These are phyloP conservation scores for Mylabris phalerata DNA, from an alignment of 1,140 invertebrate species.

Conservation along the genomic window DNA sequence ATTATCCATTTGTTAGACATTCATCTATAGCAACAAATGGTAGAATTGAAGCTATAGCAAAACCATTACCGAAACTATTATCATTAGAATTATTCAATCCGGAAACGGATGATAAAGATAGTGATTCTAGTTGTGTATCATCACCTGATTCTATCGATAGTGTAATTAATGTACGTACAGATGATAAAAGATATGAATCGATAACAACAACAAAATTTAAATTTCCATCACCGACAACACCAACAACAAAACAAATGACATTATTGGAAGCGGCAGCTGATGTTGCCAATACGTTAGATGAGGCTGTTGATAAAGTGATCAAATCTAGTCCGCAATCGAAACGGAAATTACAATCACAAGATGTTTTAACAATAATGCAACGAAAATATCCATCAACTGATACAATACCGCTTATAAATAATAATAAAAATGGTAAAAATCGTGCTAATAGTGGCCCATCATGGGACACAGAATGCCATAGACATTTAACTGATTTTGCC, in stretches of 20 bases:
- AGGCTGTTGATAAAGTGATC: conserved; percentile 52
- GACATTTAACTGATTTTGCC: conserved; percentile 68
- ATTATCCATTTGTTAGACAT: conserved; percentile 50
- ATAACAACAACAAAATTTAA: conserved; percentile 23
- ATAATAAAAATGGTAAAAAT: background rate
- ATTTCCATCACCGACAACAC: conserved; percentile 25
- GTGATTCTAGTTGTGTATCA: conserved; percentile 77
- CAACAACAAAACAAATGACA: conserved; percentile 22
- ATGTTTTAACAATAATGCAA: conserved; percentile 50
- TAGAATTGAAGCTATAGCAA: conserved; percentile 46
- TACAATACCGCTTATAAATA: conserved; percentile 25
- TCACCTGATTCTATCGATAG: conserved; percentile 81
- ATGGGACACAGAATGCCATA: conserved; percentile 57
- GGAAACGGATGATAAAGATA: conserved; percentile 83
- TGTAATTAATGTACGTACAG: conserved; percentile 59
- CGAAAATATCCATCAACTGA: conserved; percentile 29
- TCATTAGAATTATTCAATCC: conserved; percentile 83
- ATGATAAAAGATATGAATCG: conserved; percentile 17
- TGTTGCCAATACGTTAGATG: conserved; percentile 59
- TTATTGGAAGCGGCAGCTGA: conserved; percentile 59
- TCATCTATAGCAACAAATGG: conserved; percentile 46
- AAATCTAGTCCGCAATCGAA: conserved; percentile 37
- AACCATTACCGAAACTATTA: conserved; percentile 61
- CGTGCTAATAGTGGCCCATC: conserved; percentile 45
- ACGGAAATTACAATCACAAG: conserved; percentile 48